Evolutionary conservation across 1,140 invertebrate species (phyloP), one percentile per base, ranked within the genome.

Genomic region (Brachystomella parvula): DNA sequence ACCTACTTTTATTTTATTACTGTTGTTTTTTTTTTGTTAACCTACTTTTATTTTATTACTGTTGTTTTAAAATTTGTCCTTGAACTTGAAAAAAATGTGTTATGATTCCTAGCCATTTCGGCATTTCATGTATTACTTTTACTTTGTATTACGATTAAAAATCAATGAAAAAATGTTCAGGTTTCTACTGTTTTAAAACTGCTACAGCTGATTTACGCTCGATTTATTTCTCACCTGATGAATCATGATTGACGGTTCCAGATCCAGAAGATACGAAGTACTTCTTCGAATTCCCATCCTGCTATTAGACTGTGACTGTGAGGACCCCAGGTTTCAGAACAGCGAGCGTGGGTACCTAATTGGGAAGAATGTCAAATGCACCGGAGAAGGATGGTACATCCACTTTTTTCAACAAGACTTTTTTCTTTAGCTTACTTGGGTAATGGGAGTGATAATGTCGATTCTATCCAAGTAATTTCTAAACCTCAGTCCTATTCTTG

Each of bases 361-460:
- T 90, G 1, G 96, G 90, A 61, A 99, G 80, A 77, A 99, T 97
- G 87, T 97, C 97, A 80, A 99, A 96, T 61, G 85, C 82, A 61
- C 96, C 95, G 75, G 90, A 94, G 77, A 98, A 93, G 19, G 94
- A 95, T 71, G 96, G 96, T 26, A 99, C 96, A 84, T 99, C 97
- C 33, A 99, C 86, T 83, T 99, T 96, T 75, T 88, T 93, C 1
- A 99, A 87, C 70, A 85, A 86, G 70, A 84, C 84, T 72, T 87
- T 83, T 61, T 71, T 39, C 12, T 24, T 15, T 12, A 44, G 3
- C 2, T 47, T n/a, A n/a, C n/a, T n/a, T n/a, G n/a, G n/a, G n/a
- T n/a, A n/a, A n/a, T n/a, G n/a, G n/a, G n/a, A n/a, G n/a, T n/a
- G n/a, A n/a, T n/a, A n/a, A n/a, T n/a, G n/a, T n/a, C n/a, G n/a